phyloP scores from a whole-genome alignment of 1,140 invertebrate genomes.

The Batillaria attramentaria region DNA sequence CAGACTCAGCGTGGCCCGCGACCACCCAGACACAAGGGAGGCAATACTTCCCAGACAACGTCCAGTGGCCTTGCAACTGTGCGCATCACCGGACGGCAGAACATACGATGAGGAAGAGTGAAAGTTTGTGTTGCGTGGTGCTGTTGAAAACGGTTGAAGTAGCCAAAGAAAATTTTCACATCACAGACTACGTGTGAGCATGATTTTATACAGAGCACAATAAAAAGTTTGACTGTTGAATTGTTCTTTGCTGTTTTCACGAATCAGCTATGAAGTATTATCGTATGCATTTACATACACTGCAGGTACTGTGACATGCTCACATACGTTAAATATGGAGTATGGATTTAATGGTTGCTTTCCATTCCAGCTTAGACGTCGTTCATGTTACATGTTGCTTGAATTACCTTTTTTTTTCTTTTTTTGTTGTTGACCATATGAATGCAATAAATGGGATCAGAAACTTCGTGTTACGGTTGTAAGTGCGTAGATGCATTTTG shows the following conservation, averaged over 20 bases:
- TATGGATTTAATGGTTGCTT: too few species aligned
- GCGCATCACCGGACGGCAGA: neutral
- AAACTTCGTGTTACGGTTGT: too few species aligned
- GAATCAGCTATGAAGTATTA: neutral
- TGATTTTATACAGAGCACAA: neutral
- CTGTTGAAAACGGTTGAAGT: neutral
- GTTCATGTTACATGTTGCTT: too few species aligned
- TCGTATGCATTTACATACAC: too few species aligned
- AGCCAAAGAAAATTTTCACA: neutral
- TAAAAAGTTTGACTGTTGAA: neutral
- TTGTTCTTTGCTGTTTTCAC: neutral
- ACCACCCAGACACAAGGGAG: conserved; percentile 4
- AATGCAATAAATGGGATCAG: too few species aligned
- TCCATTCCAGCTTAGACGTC: too few species aligned
- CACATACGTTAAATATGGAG: too few species aligned
- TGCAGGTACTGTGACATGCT: too few species aligned
- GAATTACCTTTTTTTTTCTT: too few species aligned
- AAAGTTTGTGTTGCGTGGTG: neutral
- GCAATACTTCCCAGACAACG: conserved; percentile 13
- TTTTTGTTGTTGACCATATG: too few species aligned
- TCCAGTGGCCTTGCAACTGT: neutral
- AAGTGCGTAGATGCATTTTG: too few species aligned
- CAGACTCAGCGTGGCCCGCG: conserved; percentile 4
- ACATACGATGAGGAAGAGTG: neutral
- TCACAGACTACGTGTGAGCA: neutral